Percentiles rank a stretch among this genome's conserved stretches.
Conservation (phyloP, 2,797 vertebrate species). For the Rhynchonycteris naso region DNA sequence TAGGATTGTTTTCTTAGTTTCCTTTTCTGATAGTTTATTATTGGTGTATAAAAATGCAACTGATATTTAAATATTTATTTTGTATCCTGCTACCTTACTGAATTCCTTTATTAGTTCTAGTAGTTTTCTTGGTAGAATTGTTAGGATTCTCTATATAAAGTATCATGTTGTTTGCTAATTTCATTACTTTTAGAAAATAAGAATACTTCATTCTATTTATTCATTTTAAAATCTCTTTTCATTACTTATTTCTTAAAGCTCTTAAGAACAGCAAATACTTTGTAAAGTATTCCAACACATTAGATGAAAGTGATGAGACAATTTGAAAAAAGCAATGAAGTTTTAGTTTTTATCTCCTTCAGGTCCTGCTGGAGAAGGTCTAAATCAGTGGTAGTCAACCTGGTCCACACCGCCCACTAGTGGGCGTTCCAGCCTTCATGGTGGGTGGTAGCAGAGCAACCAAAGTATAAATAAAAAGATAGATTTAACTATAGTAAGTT, state of each 20-base stretch:
- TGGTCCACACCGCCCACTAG: no score
- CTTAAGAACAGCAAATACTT: constrained; percentile 70
- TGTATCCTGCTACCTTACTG: neutral
- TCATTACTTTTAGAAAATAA: constrained; percentile 81
- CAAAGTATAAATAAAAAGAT: no score
- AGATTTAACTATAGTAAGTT: no score
- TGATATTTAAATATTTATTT: neutral
- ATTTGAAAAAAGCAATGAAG: constrained; percentile 47
- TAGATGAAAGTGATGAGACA: constrained; percentile 56
- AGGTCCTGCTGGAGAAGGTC: neutral
- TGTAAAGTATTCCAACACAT: constrained; percentile 48
- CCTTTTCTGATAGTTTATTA: neutral
- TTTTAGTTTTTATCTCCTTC: neutral
- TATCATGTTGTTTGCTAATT: constrained; percentile 50
- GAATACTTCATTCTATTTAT: constrained; percentile 66
- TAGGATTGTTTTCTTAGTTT: neutral
- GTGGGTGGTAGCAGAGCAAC: no score
- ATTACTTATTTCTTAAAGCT: constrained; percentile 70
- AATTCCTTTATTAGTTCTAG: neutral
- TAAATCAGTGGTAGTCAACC: neutral
- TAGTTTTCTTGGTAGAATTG: neutral
- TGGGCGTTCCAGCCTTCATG: no score
- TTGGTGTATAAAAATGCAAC: neutral
- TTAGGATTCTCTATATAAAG: neutral
- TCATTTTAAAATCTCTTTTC: constrained; percentile 69